Evolutionary conservation across 2,113 vertebrate species (phyloP).

Genomic region (Ictalurus furcatus): DNA sequence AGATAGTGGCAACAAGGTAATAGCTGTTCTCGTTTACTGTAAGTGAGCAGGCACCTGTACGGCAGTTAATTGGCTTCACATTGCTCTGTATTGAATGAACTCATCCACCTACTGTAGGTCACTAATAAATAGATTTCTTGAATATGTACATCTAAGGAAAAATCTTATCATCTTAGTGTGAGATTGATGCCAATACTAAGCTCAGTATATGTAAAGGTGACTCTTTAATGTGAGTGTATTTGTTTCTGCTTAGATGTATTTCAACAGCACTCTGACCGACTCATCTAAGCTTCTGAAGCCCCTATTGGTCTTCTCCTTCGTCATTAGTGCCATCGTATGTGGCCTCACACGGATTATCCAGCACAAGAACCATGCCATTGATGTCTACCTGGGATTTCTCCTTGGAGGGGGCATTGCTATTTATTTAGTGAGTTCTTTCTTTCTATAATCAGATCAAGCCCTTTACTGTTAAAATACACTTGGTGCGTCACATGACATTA

Average conservation of each 20-base stretch:
- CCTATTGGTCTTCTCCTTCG: slow-evolving; percentile 92
- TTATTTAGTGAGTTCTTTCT: slow-evolving; percentile 84
- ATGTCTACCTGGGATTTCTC: slow-evolving; percentile 96
- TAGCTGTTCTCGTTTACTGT: background rate
- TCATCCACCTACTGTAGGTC: background rate
- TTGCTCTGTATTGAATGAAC: background rate
- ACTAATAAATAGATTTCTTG: background rate
- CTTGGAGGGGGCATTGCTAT: slow-evolving; percentile 93
- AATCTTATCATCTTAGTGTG: background rate
- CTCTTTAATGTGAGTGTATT: slow-evolving; percentile 10
- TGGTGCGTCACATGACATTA: background rate
- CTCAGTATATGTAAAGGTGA: background rate
- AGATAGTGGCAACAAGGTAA: background rate
- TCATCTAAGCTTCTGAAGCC: slow-evolving; percentile 97
- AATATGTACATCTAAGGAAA: background rate
- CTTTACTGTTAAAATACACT: background rate
- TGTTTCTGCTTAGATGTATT: slow-evolving; percentile 90
- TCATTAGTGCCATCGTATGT: slow-evolving; percentile 95
- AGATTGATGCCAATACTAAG: background rate
- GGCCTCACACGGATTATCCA: slow-evolving; percentile 96
- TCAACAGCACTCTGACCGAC: slow-evolving; percentile 95
- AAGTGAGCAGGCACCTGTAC: background rate
- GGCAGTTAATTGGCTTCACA: background rate
- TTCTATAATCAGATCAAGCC: background rate
- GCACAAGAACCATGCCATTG: slow-evolving; percentile 95